These are phyloP conservation scores for Drosophila kanekoi DNA, from an alignment of 2,888 invertebrate species.

Conservation along the genomic window DNA sequence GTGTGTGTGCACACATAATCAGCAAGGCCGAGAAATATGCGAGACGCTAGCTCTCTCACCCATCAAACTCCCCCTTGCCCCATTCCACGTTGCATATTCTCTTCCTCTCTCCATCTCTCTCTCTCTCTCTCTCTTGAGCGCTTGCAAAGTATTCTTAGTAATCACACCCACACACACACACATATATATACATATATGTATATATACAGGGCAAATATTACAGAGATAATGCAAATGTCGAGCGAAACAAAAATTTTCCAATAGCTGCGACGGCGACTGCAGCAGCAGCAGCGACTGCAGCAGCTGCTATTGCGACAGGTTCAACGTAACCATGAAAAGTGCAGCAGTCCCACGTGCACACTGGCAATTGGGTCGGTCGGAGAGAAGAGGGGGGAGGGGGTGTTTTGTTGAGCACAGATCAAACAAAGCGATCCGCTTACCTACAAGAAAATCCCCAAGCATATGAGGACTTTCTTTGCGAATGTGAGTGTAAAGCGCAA, in stretches of 20 bases:
- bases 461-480: no score
- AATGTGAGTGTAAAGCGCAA: no score
- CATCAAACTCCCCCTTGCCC: slow-evolving; percentile 29
- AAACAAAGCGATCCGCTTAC: no score
- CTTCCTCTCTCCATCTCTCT: slow-evolving; percentile 19
- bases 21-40: slow-evolving; percentile 68
- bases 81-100: background rate
- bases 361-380: slow-evolving; percentile 3
- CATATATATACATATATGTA: slow-evolving; percentile 5
- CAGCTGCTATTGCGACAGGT: slow-evolving; percentile 50
- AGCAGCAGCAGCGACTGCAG: slow-evolving; percentile 8
- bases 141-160: slow-evolving; percentile 20
- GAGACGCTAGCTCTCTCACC: slow-evolving; percentile 42
- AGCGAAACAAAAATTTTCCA: slow-evolving; percentile 72
- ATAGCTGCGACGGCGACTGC: slow-evolving; percentile 42
- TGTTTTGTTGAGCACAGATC: no score
- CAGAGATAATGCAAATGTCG: slow-evolving; percentile 67
- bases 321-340: slow-evolving; percentile 75
- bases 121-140: slow-evolving; percentile 4
- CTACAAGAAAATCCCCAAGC: no score
- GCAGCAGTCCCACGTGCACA: slow-evolving; percentile 53
- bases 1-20: slow-evolving; percentile 51
- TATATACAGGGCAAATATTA: slow-evolving; percentile 40
- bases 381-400: background rate
- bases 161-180: slow-evolving; percentile 30